Base-by-base conservation (phyloP, 1,140 invertebrate species). In the Drosophila funebris region DNA sequence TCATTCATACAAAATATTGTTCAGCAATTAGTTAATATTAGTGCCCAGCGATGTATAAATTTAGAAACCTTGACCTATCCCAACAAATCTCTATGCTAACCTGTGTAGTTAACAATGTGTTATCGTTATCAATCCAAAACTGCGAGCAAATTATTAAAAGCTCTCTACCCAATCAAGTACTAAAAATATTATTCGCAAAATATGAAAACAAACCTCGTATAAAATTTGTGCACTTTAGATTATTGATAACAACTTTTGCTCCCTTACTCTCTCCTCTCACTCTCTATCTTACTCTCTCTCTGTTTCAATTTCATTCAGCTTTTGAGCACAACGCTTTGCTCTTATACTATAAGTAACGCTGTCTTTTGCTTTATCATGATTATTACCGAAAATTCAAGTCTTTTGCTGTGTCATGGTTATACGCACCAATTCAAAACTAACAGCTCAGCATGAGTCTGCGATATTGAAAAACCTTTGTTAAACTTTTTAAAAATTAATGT, bases 341-440 rank as follows among this genome's bases (percentile, higher is more conserved):
- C 7, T n/a, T 6, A 11, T 16, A 44, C 18, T 44, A 18, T 8
- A 18, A 8, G 39, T 4, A 4, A 9, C 2, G 6, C 5, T 9
- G 20, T 20, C 20, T 58, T 16, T 39, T 14, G 48, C 36, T 0
- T 16, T 31, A 36, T 57, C 56, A 61, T 31, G 36, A 61, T 68
- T 20, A 69, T 9, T 7, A 1, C 1, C 7, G 44, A 46, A 13
- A 58, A n/a, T 11, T 13, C 1, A 27, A 29, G 9, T 13, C 43
- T 11, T 14, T 39, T 39, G 4, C 14, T 27, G 0, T 36, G 4
- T 36, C 4, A n/a, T 11, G 11, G n/a, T 36, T 36, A n/a, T 13
- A 13, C 9, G 4, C 1, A n/a, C 11, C n/a, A 36, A 13, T 36
- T 13, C 2, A 36, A 36, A 11, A 36, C 11, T 36, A 5, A 13